These are phyloP conservation scores for Matsumyia berberina DNA, from an alignment of 2,888 invertebrate species.

Conservation along the genomic window DNA sequence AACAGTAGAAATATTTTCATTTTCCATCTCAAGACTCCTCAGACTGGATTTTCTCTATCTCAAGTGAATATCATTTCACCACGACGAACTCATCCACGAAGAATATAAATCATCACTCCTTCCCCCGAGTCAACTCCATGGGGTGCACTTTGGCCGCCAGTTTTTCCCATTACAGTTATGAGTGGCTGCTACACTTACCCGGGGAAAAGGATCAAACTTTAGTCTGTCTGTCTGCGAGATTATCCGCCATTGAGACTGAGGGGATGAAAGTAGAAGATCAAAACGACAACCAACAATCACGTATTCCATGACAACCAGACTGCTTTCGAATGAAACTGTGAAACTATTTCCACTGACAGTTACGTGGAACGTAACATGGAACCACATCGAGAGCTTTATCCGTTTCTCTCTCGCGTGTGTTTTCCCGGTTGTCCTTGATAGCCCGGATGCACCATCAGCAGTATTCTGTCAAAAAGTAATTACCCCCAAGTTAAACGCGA, in stretches of 20 bases:
- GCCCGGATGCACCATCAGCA: constrained; percentile 51
- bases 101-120: constrained; percentile 60
- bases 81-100: constrained; percentile 2
- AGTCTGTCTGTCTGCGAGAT: constrained; percentile 63
- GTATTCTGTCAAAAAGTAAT: constrained; percentile 66
- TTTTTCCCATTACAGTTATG: constrained; percentile 38
- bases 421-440: no score
- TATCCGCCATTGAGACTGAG: constrained; percentile 56
- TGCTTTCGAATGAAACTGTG: constrained; percentile 30
- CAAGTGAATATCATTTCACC: constrained; percentile 32
- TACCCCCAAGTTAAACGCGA: constrained; percentile 59
- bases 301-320: constrained; percentile 47
- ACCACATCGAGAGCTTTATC: no score
- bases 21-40: constrained; percentile 48
- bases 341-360: constrained; percentile 10
- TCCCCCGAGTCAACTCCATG: constrained; percentile 37
- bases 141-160: constrained; percentile 49
- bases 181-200: constrained; percentile 17
- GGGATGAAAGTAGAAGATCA: constrained; percentile 45
- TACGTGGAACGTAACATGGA: neutral
- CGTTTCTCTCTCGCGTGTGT: no score
- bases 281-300: constrained; percentile 10
- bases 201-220: constrained; percentile 48
- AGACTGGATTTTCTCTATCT: constrained; percentile 51
- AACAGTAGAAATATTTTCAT: constrained; percentile 50